phyloP scores from a whole-genome alignment of 2,797 vertebrate species.

The Rhinella marina region DNA sequence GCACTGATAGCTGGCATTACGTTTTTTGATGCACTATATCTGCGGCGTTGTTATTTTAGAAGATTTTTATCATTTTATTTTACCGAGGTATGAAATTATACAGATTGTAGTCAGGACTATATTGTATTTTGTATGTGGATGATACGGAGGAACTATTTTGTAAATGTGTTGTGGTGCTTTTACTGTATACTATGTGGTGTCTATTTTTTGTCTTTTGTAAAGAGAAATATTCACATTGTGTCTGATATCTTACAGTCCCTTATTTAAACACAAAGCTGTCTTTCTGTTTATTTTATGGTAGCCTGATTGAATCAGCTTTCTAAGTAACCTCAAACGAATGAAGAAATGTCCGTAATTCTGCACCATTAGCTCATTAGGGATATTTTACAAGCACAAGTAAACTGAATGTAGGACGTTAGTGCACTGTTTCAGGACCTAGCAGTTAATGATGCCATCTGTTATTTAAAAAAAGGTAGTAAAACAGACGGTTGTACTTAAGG shows the following conservation, averaged over 20 bases:
- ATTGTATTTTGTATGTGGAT: conserved; percentile 72
- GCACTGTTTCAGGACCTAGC: not conserved
- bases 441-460: conserved; percentile 25
- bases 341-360: conserved; percentile 4
- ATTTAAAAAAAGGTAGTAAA: conserved; percentile 4
- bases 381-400: conserved; percentile 45
- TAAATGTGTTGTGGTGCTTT: conserved; percentile 82
- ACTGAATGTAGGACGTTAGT: not conserved
- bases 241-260: conserved; percentile 77
- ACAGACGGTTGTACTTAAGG: not conserved
- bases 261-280: conserved; percentile 68
- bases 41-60: conserved; percentile 78
- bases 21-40: conserved; percentile 80
- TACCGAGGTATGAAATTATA: conserved; percentile 74
- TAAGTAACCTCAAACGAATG: conserved; percentile 1
- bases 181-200: conserved; percentile 73
- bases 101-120: conserved; percentile 71
- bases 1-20: conserved; percentile 83
- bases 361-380: conserved; percentile 1
- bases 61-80: conserved; percentile 84
- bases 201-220: conserved; percentile 68
- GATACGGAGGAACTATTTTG: conserved; percentile 74
- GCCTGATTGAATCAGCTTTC: conserved; percentile 64
- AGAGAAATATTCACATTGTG: conserved; percentile 74
- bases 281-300: conserved; percentile 59